Conservation (phyloP, 2,113 vertebrate genomes). For the Chunga burmeisteri region DNA sequence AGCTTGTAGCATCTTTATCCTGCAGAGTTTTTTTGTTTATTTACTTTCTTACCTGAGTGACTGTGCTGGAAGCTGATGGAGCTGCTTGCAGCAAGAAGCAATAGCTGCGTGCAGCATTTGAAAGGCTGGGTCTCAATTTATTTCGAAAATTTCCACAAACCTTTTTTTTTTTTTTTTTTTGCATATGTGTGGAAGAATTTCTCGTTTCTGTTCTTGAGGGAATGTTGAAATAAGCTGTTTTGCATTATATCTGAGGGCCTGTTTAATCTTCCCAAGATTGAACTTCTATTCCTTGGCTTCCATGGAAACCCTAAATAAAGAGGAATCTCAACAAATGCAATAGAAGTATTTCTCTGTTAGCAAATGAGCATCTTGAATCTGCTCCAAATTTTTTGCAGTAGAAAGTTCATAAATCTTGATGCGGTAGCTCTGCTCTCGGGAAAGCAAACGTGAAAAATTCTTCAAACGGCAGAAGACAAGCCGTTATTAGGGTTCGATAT, state of each 20-base stretch:
- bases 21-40: background rate
- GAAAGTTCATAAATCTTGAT: conserved; percentile 17
- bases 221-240: conserved; percentile 47
- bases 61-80: background rate
- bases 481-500: accelerated
- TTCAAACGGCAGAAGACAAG: background rate
- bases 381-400: background rate
- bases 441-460: background rate
- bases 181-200: background rate
- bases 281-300: conserved; percentile 48
- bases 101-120: background rate
- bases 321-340: conserved; percentile 20
- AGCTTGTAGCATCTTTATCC: background rate
- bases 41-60: background rate
- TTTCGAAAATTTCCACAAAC: background rate
- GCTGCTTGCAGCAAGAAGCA: background rate
- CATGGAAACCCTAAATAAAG: conserved; percentile 54
- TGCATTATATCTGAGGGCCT: conserved; percentile 33
- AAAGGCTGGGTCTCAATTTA: background rate
- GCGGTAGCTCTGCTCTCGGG: background rate
- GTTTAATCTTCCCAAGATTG: conserved; percentile 50
- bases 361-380: conserved; percentile 31
- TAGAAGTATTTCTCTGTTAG: conserved; percentile 13
- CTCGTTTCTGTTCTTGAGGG: conserved; percentile 6
- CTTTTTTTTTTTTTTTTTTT: background rate